phyloP scores from a whole-genome alignment of 2,113 vertebrate species.

The Pardalotus punctatus region DNA sequence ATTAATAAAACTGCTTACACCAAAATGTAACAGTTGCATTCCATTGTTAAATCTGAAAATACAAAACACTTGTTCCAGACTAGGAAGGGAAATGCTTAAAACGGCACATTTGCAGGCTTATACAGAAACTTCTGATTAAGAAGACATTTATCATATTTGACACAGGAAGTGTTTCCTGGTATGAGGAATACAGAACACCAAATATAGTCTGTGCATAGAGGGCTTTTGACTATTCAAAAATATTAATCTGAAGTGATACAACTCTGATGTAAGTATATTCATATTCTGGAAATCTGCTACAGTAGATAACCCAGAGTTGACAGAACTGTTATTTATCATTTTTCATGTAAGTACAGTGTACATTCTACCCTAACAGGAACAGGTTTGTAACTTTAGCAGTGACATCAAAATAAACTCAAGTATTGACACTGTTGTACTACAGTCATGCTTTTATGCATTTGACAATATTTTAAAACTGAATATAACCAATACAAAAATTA shows the following conservation, averaged over 20 bases:
- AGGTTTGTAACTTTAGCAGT: neutral
- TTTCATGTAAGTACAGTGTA: neutral
- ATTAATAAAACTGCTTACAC: neutral
- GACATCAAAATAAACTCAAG: neutral
- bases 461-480: accelerated
- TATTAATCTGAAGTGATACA: neutral
- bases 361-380: neutral
- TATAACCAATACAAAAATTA: neutral
- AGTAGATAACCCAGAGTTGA: neutral
- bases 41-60: neutral
- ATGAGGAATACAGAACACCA: neutral
- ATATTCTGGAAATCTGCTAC: neutral
- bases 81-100: neutral
- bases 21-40: neutral
- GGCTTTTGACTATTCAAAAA: neutral
- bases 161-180: neutral
- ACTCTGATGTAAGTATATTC: neutral
- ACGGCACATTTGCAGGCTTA: neutral
- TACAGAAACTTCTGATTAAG: neutral
- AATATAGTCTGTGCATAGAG: neutral
- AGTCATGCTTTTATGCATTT: neutral
- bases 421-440: neutral
- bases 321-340: neutral
- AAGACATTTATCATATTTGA: neutral
- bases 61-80: neutral